A percentile compares a stretch with the other conserved stretches of the same genome.
Evolutionary conservation across 1,140 invertebrate species (phyloP).

Genomic region (Leptoteleia sp.): DNA sequence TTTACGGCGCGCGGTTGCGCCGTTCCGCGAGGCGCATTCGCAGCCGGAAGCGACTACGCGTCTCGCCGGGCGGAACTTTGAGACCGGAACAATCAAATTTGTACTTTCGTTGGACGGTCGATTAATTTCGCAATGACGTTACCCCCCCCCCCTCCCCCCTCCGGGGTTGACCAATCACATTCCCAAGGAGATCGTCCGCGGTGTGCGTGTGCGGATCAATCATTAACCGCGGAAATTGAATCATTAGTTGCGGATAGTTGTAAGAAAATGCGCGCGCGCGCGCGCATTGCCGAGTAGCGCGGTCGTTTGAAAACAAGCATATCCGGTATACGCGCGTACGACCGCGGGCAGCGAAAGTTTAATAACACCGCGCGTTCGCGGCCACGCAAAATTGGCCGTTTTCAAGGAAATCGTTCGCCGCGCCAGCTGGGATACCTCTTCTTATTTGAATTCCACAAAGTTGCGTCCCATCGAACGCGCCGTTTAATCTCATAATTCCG

Average conservation of each 20-base stretch:
- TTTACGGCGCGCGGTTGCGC: too few species aligned
- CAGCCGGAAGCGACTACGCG: too few species aligned
- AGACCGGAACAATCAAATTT: too few species aligned
- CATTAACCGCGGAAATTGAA: constrained; percentile 30
- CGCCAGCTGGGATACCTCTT: too few species aligned
- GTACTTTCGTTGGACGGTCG: constrained; percentile 6
- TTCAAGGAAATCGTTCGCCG: neutral
- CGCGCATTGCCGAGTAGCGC: neutral
- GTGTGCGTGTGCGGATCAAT: constrained; percentile 10
- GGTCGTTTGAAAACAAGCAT: constrained; percentile 22
- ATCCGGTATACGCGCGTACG: constrained; percentile 5
- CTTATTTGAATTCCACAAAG: too few species aligned
- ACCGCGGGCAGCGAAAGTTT: constrained; percentile 26
- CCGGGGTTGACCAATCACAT: too few species aligned
- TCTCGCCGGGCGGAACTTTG: too few species aligned
- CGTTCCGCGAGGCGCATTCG: too few species aligned
- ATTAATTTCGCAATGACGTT: neutral
- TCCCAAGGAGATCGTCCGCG: neutral
- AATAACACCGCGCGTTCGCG: neutral
- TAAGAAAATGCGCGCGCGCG: constrained; percentile 12
- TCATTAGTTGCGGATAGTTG: constrained; percentile 38
- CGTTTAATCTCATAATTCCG: too few species aligned
- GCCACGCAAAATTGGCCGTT: constrained; percentile 8
- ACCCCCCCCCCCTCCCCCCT: too few species aligned
- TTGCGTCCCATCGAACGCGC: too few species aligned